phyloP scores from a whole-genome alignment of 2,888 invertebrate genomes.

The Salticus scenicus region DNA sequence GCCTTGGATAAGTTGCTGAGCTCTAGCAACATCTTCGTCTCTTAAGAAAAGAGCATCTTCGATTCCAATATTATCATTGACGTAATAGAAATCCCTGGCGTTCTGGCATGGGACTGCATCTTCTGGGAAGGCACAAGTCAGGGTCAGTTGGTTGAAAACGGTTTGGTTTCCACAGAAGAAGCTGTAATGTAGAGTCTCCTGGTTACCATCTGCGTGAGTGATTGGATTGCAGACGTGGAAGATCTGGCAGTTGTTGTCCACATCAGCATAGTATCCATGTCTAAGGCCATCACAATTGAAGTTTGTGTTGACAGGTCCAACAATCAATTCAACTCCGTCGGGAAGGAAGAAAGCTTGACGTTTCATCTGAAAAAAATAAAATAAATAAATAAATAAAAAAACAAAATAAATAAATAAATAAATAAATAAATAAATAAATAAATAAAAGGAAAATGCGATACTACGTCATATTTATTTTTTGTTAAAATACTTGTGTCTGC shows the following conservation, averaged over 20 bases:
- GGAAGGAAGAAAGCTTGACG: conserved; percentile 69
- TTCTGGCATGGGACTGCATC: conserved; percentile 70
- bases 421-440: too few relatives aligned
- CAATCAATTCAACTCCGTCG: conserved; percentile 68
- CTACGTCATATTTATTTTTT: too few relatives aligned
- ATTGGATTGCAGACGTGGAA: conserved; percentile 71
- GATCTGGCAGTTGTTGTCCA: conserved; percentile 71
- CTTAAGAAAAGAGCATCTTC: conserved; percentile 70
- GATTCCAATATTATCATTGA: conserved; percentile 71
- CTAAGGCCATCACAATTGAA: conserved; percentile 69
- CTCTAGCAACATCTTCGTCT: conserved; percentile 68
- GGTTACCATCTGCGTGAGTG: conserved; percentile 65
- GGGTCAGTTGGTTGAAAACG: conserved; percentile 71
- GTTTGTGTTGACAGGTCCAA: conserved; percentile 62
- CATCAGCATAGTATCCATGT: conserved; percentile 71
- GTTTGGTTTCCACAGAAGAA: conserved; percentile 72
- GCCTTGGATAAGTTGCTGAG: conserved; percentile 65
- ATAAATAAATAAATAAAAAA: not conserved
- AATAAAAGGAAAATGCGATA: too few relatives aligned
- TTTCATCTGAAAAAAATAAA: conserved; percentile 58
- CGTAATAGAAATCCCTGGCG: conserved; percentile 71
- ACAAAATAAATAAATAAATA: too few relatives aligned
- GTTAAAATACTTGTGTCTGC: too few relatives aligned
- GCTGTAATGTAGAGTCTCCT: conserved; percentile 66
- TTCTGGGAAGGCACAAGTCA: conserved; percentile 70